Evolutionary conservation across 2,797 vertebrate genomes (phyloP).

Genomic region (Aphelocoma californica): DNA sequence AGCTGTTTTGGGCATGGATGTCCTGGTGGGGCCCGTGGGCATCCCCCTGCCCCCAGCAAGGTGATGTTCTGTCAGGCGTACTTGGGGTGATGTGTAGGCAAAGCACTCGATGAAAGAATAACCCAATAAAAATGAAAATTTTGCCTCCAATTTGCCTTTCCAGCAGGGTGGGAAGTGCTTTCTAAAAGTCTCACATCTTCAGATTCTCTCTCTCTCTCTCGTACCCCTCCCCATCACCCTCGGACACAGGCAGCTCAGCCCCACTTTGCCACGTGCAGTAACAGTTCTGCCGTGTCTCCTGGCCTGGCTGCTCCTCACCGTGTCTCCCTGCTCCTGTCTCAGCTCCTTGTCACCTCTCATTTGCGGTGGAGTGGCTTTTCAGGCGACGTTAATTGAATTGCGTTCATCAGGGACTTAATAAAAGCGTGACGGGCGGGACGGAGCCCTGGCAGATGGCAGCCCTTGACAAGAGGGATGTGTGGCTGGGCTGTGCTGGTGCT

Average conservation of each 20-base stretch:
- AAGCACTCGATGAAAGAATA: background rate
- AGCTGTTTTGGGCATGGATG: background rate
- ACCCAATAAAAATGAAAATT: accelerated
- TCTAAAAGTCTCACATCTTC: background rate
- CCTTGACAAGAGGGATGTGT: background rate
- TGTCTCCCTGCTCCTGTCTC: background rate
- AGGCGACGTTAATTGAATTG: background rate
- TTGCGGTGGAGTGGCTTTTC: background rate
- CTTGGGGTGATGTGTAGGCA: accelerated
- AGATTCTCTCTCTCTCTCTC: background rate
- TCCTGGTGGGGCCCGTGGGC: background rate
- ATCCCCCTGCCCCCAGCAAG: background rate
- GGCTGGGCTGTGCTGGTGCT: background rate
- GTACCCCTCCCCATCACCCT: background rate
- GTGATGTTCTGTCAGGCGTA: background rate
- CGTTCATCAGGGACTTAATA: background rate
- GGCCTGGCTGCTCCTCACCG: accelerated
- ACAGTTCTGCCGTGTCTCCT: background rate
- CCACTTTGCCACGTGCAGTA: background rate
- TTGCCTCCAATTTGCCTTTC: background rate
- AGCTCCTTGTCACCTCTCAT: constrained; percentile 21
- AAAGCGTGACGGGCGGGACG: accelerated
- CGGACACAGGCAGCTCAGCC: accelerated
- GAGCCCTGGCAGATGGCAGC: background rate
- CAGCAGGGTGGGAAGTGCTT: background rate